Base-by-base conservation (phyloP, 2,888 invertebrate species). In the Agapostemon virescens region DNA sequence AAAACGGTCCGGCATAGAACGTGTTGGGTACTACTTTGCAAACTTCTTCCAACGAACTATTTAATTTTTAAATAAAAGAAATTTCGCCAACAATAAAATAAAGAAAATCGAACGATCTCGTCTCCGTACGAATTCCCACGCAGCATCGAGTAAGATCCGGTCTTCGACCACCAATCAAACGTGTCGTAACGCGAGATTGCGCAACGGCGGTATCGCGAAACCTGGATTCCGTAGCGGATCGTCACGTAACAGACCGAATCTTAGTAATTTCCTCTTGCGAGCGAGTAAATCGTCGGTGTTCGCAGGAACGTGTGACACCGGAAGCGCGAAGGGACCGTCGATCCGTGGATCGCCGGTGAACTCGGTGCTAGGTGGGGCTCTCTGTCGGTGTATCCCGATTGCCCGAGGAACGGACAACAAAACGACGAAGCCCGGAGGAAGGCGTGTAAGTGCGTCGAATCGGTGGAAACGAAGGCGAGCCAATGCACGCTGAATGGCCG, bases 401-500 rank as follows among this genome's bases (percentile, higher is more conserved):
- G 63, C 38, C 63, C 26, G 49, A 58, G 63, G 64, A 42, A 67
- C 38, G 67, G n/a, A 26, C 49, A 52, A 70, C 64, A 42, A 17
- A 33, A 63, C 40, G 49, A 49, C 36, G 71, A 42, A 36, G 63
- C 64, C 72, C 6, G 23, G 49, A 49, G 63, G 76, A 83, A 81
- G 78, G 75, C 80, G 81, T 78, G 79, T 73, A 85, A 87, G 81
- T 77, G 85, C 69, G 68, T 64, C 71, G 79, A 82, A 75, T 83
- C 79, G 74, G 33, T 40, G 52, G n/a, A 45, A 71, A 80, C 78
- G 83, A 77, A 83, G 83, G 79, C 79, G 84, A 79, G 74, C 69
- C 75, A 73, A 82, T 72, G 82, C 74, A 79, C 77, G 85, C 61
- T 84, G 85, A 87, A 89, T 86, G 83, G 86, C 81, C 81, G 81